These are phyloP conservation scores for Atlantisia rogersi DNA, from an alignment of 2,113 vertebrate genomes.

Conservation along the genomic window DNA sequence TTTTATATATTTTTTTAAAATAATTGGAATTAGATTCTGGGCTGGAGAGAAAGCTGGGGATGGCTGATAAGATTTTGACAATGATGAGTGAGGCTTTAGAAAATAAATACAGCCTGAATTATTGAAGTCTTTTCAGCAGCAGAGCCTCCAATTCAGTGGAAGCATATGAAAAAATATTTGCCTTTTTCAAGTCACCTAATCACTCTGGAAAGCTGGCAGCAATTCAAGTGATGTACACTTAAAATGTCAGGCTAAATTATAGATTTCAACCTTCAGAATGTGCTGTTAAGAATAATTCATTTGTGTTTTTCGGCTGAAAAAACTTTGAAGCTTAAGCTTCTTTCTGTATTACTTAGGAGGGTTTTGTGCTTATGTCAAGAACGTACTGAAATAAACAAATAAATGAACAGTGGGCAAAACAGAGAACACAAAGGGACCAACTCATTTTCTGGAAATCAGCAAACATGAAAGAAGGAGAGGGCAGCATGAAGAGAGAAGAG, in stretches of 20 bases:
- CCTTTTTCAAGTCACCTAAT: conserved; percentile 67
- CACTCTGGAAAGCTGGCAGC: conserved; percentile 68
- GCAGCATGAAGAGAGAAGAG: not conserved
- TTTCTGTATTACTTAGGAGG: not conserved
- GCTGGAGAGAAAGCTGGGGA: conserved; percentile 26
- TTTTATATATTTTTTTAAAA: not conserved
- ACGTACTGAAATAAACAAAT: not conserved
- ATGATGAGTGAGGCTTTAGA: conserved; percentile 65
- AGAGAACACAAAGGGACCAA: not conserved
- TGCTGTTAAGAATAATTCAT: not conserved
- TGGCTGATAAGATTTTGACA: conserved; percentile 63
- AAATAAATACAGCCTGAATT: conserved; percentile 69
- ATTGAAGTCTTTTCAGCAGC: conserved; percentile 51
- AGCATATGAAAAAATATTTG: conserved; percentile 63
- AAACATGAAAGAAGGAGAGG: not conserved
- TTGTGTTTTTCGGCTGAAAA: not conserved
- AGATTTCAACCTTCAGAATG: conserved; percentile 21
- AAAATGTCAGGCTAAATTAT: conserved; percentile 40
- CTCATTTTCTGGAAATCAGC: not conserved
- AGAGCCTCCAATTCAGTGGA: conserved; percentile 34
- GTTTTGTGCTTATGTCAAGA: not conserved
- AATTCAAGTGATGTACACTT: conserved; percentile 61
- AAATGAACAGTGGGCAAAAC: not conserved
- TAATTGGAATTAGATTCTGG: conserved; percentile 55
- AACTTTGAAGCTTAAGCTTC: not conserved